Percentiles rank a stretch among this genome's conserved stretches.
Conservation (phyloP, 2,113 vertebrate species). For the Pelecanus crispus region DNA sequence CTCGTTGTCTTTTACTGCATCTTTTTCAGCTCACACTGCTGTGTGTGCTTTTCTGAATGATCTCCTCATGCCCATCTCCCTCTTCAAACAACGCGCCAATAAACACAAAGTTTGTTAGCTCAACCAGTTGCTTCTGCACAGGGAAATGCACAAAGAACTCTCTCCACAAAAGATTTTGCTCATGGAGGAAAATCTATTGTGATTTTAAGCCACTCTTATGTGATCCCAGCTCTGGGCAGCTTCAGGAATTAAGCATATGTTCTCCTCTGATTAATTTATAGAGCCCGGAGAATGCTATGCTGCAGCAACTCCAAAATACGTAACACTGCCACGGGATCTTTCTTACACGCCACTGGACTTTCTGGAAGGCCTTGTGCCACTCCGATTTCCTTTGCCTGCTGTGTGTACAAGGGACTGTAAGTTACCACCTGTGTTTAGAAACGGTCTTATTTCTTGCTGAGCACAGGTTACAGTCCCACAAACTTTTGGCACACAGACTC, state of each 20-base stretch:
- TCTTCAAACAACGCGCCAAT: background rate
- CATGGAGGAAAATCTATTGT: background rate
- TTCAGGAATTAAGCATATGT: background rate
- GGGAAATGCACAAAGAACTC: background rate
- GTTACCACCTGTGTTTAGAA: background rate
- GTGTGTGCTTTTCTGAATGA: background rate
- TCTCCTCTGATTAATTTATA: background rate
- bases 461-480: background rate
- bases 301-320: background rate
- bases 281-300: background rate
- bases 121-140: background rate
- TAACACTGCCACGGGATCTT: background rate
- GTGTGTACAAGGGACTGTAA: fast-evolving
- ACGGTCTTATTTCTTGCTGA: background rate
- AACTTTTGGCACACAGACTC: background rate
- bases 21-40: background rate
- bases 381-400: background rate
- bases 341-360: no score
- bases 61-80: background rate
- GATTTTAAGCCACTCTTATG: background rate
- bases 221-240: background rate
- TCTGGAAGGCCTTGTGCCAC: background rate
- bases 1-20: background rate
- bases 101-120: background rate
- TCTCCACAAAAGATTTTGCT: background rate